phyloP scores from a whole-genome alignment of 2,888 invertebrate species.

The Melipona bicolor region DNA sequence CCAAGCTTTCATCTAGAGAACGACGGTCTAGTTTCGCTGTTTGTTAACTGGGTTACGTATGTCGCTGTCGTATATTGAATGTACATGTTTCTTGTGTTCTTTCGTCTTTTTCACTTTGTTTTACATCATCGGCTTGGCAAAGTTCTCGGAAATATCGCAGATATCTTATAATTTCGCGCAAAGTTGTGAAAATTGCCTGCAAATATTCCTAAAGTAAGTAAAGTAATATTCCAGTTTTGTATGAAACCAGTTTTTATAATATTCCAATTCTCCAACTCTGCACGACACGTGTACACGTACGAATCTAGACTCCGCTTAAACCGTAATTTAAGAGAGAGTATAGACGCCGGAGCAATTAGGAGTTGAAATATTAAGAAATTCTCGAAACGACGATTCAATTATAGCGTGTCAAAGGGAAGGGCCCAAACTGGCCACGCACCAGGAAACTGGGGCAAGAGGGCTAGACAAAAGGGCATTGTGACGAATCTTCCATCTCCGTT shows the following conservation, averaged over 20 bases:
- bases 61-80: neutral
- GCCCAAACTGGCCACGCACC: constrained; percentile 47
- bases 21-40: neutral
- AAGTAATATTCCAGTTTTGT: too few species aligned
- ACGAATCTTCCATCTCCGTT: constrained; percentile 31
- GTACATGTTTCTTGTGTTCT: neutral
- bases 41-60: neutral
- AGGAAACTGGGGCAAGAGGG: constrained; percentile 59
- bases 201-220: too few species aligned
- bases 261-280: too few species aligned
- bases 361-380: constrained; percentile 38
- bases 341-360: neutral
- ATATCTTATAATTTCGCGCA: too few species aligned
- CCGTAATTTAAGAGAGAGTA: too few species aligned
- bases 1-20: constrained; percentile 32
- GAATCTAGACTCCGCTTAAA: too few species aligned
- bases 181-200: too few species aligned
- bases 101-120: neutral
- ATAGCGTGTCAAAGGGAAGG: constrained; percentile 31
- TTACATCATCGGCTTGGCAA: neutral
- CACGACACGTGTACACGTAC: too few species aligned
- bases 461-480: constrained; percentile 68
- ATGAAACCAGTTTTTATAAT: too few species aligned
- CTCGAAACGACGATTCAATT: constrained; percentile 56
- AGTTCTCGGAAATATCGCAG: too few species aligned